Base-by-base conservation (phyloP, 2,888 invertebrate species). In the Slavum lentiscoides region DNA sequence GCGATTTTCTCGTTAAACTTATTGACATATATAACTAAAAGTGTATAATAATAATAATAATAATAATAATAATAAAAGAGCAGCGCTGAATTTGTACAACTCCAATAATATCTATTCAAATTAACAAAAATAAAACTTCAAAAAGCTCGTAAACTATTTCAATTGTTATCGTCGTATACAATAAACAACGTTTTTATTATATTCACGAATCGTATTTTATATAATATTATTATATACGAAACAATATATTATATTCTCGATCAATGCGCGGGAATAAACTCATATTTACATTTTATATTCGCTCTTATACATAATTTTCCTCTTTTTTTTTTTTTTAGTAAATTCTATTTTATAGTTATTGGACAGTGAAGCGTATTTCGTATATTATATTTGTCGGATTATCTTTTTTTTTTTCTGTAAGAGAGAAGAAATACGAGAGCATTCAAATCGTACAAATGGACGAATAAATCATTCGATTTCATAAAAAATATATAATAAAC, bases 1-100 rank as follows among this genome's bases (percentile, higher is more conserved):
- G 59, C 68, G 75, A 76, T 76, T 76, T 76, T 76, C 75, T 59
- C 68, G 58, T 76, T 76, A 68, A 66, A 75, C 67, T 68, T 76
- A 76, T 76, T 59, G 75, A 76, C 68, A 68, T 49, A 68, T 49
- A n/a, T 30, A n/a, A 68, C 59, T 49, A 39, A 66, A 74, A 55
- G 66, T 66, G n/a, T 59, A 68, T 68, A 73, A 37, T 30, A 30
- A 19, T 39, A 61, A 43, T 43, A 73, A 37, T 30, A 30, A 19
- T 39, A 61, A 43, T 43, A 43, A 43, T 43, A 8, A 59, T 53
- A 66, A 74, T 74, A 75, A 75, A 66, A 21, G 55, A 58, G 19
- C 23, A 21, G 39, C 19, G 39, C 66, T 66, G 66, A 75, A 75
- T 75, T 37, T 30, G 68, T 76, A 66, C 59, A 30, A 59, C 58